phyloP scores from a whole-genome alignment of 2,888 invertebrate species.

The Heliconius aoede region DNA sequence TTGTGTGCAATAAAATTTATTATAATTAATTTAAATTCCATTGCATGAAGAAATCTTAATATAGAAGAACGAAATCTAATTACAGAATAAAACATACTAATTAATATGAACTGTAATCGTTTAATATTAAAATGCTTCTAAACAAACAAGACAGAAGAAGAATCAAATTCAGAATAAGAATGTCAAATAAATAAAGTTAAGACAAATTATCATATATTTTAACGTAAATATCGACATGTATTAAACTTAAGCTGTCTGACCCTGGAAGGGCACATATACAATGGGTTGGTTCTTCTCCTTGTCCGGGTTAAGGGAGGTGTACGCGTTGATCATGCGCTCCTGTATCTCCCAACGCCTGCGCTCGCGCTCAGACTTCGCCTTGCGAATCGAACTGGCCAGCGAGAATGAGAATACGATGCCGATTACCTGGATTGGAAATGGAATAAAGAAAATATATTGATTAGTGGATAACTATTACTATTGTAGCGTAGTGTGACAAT shows the following conservation, averaged over 20 bases:
- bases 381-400: conserved; percentile 92
- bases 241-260: conserved; percentile 66
- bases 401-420: conserved; percentile 95
- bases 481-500: no score
- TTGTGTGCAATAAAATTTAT: neutral
- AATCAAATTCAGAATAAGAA: neutral
- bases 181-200: neutral
- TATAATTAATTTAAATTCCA: neutral
- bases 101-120: neutral
- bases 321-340: conserved; percentile 82
- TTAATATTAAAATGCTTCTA: neutral
- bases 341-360: conserved; percentile 88
- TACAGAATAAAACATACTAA: neutral
- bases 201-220: neutral
- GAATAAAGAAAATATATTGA: conserved; percentile 53
- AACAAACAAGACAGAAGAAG: neutral
- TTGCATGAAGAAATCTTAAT: neutral
- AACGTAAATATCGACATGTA: conserved; percentile 3
- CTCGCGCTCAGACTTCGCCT: conserved; percentile 88
- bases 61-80: neutral
- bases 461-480: conserved; percentile 31
- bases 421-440: conserved; percentile 90
- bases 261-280: conserved; percentile 80
- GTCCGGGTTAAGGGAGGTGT: conserved; percentile 73
- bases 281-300: conserved; percentile 71